A percentile compares a stretch with the other conserved stretches of the same genome.
Evolutionary conservation across 2,797 vertebrate species (phyloP).

Genomic region (Ctenosaura bakeri): DNA sequence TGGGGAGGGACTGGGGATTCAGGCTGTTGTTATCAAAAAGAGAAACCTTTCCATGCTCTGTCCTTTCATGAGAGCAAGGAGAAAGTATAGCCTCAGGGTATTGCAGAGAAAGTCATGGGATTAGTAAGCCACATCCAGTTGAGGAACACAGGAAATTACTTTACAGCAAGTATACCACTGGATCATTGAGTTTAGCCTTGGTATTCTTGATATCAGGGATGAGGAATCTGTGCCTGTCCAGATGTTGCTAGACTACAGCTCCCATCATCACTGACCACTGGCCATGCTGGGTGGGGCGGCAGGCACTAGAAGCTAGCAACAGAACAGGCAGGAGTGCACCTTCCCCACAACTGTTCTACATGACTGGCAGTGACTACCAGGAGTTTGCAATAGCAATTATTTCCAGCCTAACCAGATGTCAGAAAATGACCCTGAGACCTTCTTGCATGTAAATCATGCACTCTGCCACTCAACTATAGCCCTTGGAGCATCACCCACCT

Average conservation of each 20-base stretch:
- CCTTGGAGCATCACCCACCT: constrained; percentile 81
- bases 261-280: background rate
- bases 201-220: background rate
- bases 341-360: background rate
- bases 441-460: background rate
- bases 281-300: background rate
- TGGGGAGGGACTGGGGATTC: too few species aligned
- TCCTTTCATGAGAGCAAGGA: background rate
- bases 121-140: background rate
- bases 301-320: background rate
- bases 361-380: background rate
- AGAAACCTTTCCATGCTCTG: too few species aligned
- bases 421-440: background rate
- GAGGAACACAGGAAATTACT: background rate
- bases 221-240: background rate
- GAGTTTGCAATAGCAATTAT: background rate
- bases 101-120: too few species aligned
- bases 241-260: background rate
- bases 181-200: background rate
- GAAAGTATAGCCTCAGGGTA: too few species aligned
- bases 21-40: too few species aligned
- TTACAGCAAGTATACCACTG: background rate
- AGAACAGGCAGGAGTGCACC: background rate
- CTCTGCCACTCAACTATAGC: background rate
- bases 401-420: background rate